These are phyloP conservation scores for Lamproptera curius DNA, from an alignment of 2,888 invertebrate species.

Conservation along the genomic window DNA sequence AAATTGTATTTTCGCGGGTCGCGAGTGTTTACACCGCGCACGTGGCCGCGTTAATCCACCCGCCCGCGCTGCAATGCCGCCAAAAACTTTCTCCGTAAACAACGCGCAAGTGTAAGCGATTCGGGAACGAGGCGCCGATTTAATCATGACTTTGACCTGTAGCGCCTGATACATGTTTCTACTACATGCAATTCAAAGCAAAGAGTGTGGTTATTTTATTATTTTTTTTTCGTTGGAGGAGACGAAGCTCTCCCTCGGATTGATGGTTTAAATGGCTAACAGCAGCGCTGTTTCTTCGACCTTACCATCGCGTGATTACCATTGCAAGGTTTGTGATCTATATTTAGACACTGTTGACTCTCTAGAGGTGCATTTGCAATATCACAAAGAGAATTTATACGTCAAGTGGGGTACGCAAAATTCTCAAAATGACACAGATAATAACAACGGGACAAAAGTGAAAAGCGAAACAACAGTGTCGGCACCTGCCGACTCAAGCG, in stretches of 20 bases:
- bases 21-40: conserved; percentile 67
- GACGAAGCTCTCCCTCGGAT: conserved; percentile 67
- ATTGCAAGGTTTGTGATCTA: conserved; percentile 87
- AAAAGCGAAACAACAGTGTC: conserved; percentile 79
- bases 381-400: conserved; percentile 87
- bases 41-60: conserved; percentile 53
- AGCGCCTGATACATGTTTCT: conserved; percentile 53
- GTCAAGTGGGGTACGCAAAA: conserved; percentile 84
- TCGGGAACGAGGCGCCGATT: conserved; percentile 45
- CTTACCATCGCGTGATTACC: conserved; percentile 79
- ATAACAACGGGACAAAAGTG: conserved; percentile 82
- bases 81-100: conserved; percentile 71
- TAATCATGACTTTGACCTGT: conserved; percentile 65
- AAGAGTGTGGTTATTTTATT: conserved; percentile 66
- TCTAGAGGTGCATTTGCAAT: conserved; percentile 87
- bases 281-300: conserved; percentile 74
- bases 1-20: conserved; percentile 27
- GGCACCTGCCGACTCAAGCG: conserved; percentile 87
- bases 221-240: conserved; percentile 75
- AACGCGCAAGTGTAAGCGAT: conserved; percentile 56
- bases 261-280: conserved; percentile 76
- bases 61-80: conserved; percentile 69
- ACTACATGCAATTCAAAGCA: conserved; percentile 67
- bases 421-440: conserved; percentile 79
- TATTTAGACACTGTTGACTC: conserved; percentile 87